Evolutionary conservation across 2,113 vertebrate species (phyloP).

Genomic region (Serilophus lunatus): DNA sequence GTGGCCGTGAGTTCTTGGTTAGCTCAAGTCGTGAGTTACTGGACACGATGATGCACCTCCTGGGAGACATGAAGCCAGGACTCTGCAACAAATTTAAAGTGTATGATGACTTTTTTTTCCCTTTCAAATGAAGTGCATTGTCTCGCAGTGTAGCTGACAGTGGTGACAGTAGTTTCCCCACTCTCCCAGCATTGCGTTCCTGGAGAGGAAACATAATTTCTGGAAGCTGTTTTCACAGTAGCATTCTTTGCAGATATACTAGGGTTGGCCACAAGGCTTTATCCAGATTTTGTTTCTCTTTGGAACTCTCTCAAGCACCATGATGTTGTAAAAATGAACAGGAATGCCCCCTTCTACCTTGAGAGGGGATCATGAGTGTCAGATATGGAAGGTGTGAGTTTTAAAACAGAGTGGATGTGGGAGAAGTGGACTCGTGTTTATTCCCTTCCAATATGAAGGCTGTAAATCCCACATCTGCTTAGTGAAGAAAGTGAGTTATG

Average conservation of each 20-base stretch:
- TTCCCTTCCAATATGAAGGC: neutral
- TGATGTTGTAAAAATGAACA: neutral
- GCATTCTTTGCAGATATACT: neutral
- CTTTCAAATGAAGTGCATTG: neutral
- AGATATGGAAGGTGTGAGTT: neutral
- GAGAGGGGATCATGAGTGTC: neutral
- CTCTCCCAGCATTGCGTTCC: neutral
- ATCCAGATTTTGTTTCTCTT: neutral
- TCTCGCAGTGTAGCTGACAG: neutral
- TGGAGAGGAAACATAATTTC: neutral
- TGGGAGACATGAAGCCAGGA: conserved; percentile 83
- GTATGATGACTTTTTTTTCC: conserved; percentile 68
- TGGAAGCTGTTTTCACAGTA: neutral
- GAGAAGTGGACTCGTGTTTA: neutral
- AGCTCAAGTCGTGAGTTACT: conserved; percentile 77
- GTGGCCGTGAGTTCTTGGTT: conserved; percentile 91
- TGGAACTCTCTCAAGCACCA: neutral
- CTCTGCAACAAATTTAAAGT: conserved; percentile 90
- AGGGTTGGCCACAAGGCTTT: neutral
- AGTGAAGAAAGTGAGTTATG: neutral
- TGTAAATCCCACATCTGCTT: neutral
- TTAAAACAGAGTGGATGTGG: neutral
- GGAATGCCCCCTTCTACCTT: neutral
- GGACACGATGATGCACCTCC: conserved; percentile 85
- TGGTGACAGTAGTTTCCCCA: neutral